A percentile compares a stretch with the other conserved stretches of the same genome.
phyloP scores from a whole-genome alignment of 23 tunicate species.

The Botrylloides violaceus region DNA sequence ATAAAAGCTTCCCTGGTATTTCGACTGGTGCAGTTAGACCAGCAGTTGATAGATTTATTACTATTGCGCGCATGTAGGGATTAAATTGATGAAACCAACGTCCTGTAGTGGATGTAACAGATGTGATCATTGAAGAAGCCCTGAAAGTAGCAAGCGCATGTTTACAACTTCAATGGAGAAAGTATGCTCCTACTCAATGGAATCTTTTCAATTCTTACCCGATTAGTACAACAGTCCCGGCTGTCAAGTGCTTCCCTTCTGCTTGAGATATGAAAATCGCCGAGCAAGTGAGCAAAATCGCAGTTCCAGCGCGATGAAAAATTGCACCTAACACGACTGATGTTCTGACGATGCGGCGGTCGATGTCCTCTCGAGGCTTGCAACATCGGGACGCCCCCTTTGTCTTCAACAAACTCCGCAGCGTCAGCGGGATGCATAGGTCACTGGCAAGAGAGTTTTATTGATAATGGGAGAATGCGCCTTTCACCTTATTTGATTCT shows the following conservation, averaged over 20 bases:
- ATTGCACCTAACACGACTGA: slow-evolving; percentile 17
- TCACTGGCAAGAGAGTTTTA: not conserved
- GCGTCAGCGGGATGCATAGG: slow-evolving; percentile 19
- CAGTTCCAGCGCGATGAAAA: slow-evolving; percentile 22
- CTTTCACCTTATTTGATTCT: too few species aligned
- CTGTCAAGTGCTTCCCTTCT: not conserved
- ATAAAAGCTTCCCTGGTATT: not conserved
- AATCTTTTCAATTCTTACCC: slow-evolving; percentile 3
- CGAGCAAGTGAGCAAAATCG: slow-evolving; percentile 9
- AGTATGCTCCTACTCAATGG: too few species aligned
- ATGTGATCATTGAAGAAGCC: slow-evolving; percentile 6
- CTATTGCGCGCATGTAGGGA: slow-evolving; percentile 11
- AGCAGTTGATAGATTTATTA: slow-evolving; percentile 1
- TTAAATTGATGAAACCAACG: slow-evolving; percentile 11
- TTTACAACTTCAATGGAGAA: too few species aligned
- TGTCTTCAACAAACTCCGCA: slow-evolving; percentile 9
- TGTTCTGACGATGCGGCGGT: slow-evolving; percentile 1
- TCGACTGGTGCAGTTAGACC: slow-evolving; percentile 6
- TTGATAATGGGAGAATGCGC: not conserved
- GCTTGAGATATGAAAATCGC: slow-evolving; percentile 2
- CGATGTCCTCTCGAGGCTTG: not conserved
- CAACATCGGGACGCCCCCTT: slow-evolving; percentile 10
- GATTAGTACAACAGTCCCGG: not conserved
- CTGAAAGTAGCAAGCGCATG: too few species aligned
- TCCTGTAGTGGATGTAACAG: slow-evolving; percentile 18